phyloP scores from a whole-genome alignment of 2,888 invertebrate species.

The Ganaspis brasiliensis region DNA sequence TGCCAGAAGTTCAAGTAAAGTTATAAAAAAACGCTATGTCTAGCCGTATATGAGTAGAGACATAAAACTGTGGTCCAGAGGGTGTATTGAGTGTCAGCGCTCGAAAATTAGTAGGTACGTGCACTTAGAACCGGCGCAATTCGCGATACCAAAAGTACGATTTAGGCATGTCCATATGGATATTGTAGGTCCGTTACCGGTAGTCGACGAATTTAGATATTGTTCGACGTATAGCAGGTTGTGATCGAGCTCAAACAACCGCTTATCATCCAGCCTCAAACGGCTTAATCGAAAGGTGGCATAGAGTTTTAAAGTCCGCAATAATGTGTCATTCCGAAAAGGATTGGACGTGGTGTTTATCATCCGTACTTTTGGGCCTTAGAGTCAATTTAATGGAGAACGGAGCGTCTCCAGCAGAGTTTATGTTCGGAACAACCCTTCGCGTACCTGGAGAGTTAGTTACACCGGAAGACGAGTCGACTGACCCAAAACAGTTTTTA shows the following conservation, averaged over 20 bases:
- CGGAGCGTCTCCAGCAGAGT: constrained; percentile 36
- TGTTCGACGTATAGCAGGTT: constrained; percentile 66
- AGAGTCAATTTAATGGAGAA: no score
- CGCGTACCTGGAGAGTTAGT: constrained; percentile 55
- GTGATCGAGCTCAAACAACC: no score
- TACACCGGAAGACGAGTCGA: not conserved
- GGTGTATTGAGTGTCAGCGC: not conserved
- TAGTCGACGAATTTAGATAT: constrained; percentile 62
- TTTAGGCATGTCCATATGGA: not conserved
- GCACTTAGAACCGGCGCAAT: not conserved
- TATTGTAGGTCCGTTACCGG: constrained; percentile 47
- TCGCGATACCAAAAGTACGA: not conserved
- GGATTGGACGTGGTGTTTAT: not conserved
- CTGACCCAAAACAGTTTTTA: not conserved
- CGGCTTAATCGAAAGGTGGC: not conserved
- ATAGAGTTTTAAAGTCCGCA: not conserved
- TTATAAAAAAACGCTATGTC: not conserved
- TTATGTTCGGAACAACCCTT: constrained; percentile 47
- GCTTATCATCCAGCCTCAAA: not conserved
- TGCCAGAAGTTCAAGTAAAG: not conserved
- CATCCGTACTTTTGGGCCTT: not conserved
- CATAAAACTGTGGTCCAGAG: not conserved
- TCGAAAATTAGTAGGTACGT: not conserved
- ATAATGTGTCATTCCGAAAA: not conserved
- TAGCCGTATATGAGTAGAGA: not conserved